Conservation (phyloP, 2,888 invertebrate species). For the Ochropleura plecta region DNA sequence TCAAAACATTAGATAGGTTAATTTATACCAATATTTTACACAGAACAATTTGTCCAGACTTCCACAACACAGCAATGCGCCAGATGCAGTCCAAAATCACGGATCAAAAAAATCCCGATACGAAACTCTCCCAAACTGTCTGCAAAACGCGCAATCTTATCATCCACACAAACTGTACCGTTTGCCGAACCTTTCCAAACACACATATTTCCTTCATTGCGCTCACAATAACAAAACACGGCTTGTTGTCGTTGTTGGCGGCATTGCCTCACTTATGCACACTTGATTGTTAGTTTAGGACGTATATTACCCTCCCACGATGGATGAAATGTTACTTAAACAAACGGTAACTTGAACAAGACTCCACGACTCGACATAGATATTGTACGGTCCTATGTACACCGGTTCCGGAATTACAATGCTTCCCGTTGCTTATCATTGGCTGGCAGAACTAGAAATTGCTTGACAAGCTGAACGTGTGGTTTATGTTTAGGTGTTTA, state of each 20-base stretch:
- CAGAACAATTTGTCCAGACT: background rate
- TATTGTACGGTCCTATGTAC: slow-evolving; percentile 64
- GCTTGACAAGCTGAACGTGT: slow-evolving; percentile 29
- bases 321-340: slow-evolving; percentile 61
- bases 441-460: slow-evolving; percentile 34
- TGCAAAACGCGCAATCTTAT: slow-evolving; percentile 1
- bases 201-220: slow-evolving; percentile 45
- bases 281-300: slow-evolving; percentile 73
- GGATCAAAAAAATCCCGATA: background rate
- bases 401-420: slow-evolving; percentile 38
- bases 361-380: slow-evolving; percentile 61
- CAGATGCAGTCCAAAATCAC: background rate
- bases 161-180: slow-evolving; percentile 6
- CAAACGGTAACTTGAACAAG: slow-evolving; percentile 66
- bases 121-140: background rate
- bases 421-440: slow-evolving; percentile 49
- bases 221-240: slow-evolving; percentile 53
- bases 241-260: slow-evolving; percentile 42
- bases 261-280: slow-evolving; percentile 64
- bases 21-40: background rate
- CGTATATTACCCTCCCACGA: slow-evolving; percentile 65
- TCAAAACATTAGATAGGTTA: background rate
- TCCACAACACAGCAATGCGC: background rate
- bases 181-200: slow-evolving; percentile 21
- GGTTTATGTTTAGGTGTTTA: background rate